Base-by-base conservation (phyloP, 2,888 invertebrate genomes). In the Meghimatium bilineatum region DNA sequence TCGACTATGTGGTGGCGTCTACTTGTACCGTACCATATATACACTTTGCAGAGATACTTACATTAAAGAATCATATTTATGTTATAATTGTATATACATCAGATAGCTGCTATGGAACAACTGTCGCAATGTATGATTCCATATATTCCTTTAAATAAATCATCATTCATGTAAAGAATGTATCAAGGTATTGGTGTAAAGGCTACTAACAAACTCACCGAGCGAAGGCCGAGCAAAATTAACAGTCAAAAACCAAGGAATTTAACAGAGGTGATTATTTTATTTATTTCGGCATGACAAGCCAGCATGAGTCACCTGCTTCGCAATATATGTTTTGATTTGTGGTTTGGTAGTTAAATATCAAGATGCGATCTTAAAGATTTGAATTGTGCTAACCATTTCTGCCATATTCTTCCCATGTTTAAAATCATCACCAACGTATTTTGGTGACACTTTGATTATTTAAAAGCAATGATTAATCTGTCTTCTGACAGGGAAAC, bases 131-230 rank as follows among this genome's bases (percentile, higher is more conserved):
- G 32, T 66, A 32, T 17, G 3, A 8, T 26, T n/a, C 23, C 3
- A 23, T 32, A 66, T 12, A 2, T 3, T 60, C 66, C 44, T 12
- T 29, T 63, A 63, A 63, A 66, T 29, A n/a, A 32, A 78, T 78
- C 49, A 78, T 63, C 44, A 44, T 63, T 63, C 29, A 67, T 67
- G 66, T 26, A 67, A 63, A 44, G 66, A 78, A 38, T 17, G 10
- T 66, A 12, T 67, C 78, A 78, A 78, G 78, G 78, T 67, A 78
- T 38, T 78, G 66, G 66, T 63, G 44, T 78, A 78, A 78, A 38
- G n/a, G 17, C 66, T 66, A 66, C 78, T 78, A 66, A 78, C 78
- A 38, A n/a, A 67, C 34, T 49, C 78, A 49, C 38, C 66, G 32
- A 44, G 20, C 29, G 44, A 78, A 67, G 63, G 32, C 63, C 14